Percentiles rank a stretch among this genome's conserved stretches.
phyloP scores from a whole-genome alignment of 2,113 vertebrate species.

The Pomatorhinus ruficollis region DNA sequence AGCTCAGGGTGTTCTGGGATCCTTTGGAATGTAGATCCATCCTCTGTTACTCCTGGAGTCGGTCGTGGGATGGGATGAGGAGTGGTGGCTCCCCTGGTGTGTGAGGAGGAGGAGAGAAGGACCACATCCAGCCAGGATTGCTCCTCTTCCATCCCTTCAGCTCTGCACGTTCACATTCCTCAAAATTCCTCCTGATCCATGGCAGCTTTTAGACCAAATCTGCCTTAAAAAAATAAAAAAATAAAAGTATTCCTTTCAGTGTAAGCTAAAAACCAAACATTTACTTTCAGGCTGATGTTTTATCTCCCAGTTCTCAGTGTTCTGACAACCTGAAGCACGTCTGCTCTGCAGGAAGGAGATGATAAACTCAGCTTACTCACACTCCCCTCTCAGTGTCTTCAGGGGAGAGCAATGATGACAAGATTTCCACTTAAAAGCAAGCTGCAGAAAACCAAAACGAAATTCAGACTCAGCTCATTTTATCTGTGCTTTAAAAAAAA shows the following conservation, averaged over 20 bases:
- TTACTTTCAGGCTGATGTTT: background rate
- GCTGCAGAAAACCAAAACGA: conserved; percentile 19
- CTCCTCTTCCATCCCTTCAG: background rate
- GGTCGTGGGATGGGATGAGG: background rate
- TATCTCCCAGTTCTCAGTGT: background rate
- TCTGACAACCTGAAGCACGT: background rate
- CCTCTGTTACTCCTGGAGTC: background rate
- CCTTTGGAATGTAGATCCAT: fast-evolving
- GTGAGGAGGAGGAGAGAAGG: background rate
- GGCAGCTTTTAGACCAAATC: background rate
- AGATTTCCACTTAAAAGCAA: conserved; percentile 6
- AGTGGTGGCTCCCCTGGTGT: fast-evolving
- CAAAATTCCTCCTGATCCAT: fast-evolving
- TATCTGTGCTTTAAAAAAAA: conserved; percentile 31
- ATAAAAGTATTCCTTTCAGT: background rate
- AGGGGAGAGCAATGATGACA: conserved; percentile 16
- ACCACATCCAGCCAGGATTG: fast-evolving
- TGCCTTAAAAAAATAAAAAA: background rate
- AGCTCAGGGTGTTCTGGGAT: background rate
- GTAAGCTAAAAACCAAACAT: background rate
- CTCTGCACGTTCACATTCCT: background rate
- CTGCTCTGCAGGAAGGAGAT: background rate
- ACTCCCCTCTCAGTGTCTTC: background rate
- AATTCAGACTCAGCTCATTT: conserved; percentile 43
- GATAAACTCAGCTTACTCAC: background rate